Evolutionary conservation across 1,140 invertebrate species (phyloP).

Genomic region (Piezodorus guildinii): DNA sequence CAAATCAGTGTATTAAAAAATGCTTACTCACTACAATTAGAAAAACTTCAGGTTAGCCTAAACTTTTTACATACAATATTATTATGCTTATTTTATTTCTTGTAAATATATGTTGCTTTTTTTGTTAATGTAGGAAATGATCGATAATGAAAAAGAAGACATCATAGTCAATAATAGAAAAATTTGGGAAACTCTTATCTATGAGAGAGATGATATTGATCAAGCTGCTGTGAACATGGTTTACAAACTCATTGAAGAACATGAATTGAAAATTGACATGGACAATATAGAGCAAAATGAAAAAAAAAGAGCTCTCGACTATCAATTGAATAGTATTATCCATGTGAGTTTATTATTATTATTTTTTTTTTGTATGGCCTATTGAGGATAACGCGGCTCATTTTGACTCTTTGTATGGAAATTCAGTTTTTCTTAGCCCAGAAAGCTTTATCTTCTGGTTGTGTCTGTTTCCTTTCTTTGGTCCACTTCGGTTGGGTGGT

Average conservation of each 20-base stretch:
- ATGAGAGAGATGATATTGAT: slow-evolving; percentile 1
- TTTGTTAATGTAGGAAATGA: background rate
- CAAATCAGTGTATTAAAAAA: slow-evolving; percentile 2
- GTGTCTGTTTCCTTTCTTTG: too few species aligned
- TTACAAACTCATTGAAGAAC: background rate
- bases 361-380: too few species aligned
- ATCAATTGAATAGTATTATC: background rate
- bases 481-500: too few species aligned
- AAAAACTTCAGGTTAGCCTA: background rate
- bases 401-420: too few species aligned
- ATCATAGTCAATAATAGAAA: background rate
- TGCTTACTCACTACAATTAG: background rate
- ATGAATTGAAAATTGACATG: background rate
- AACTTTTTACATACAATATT: too few species aligned
- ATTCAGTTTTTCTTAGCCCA: too few species aligned
- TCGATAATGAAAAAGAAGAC: background rate
- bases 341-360: background rate
- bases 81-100: too few species aligned
- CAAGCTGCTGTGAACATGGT: background rate
- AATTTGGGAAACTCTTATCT: background rate
- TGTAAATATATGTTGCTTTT: background rate
- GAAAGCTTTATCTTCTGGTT: too few species aligned
- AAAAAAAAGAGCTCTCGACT: background rate
- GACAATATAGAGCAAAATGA: background rate
- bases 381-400: too few species aligned